A percentile compares a stretch with the other conserved stretches of the same genome.
phyloP scores from a whole-genome alignment of 1,140 invertebrate genomes.

The Hestina assimilis region DNA sequence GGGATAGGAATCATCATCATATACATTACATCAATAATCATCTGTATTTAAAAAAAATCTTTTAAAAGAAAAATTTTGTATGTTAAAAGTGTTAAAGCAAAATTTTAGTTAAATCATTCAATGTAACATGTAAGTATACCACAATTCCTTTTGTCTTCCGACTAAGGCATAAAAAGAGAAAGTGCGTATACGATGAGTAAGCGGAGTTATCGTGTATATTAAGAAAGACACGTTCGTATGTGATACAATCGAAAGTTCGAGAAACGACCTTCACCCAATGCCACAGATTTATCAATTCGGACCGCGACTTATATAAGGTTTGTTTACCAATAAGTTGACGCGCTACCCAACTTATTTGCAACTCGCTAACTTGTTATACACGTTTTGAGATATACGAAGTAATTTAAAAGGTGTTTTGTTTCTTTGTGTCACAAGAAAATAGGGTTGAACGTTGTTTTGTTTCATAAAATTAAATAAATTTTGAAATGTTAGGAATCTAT shows the following conservation, averaged over 20 bases:
- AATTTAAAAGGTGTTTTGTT: background rate
- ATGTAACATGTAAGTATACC: background rate
- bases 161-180: background rate
- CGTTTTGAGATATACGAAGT: background rate
- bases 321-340: conserved; percentile 50
- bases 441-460: background rate
- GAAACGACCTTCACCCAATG: conserved; percentile 61
- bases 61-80: too few species aligned
- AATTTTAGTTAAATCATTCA: background rate
- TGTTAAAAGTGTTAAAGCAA: too few species aligned
- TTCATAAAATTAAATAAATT: too few species aligned
- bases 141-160: too few species aligned
- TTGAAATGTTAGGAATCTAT: too few species aligned
- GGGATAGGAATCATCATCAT: too few species aligned
- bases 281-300: conserved; percentile 37
- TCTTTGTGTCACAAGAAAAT: background rate
- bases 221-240: conserved; percentile 6
- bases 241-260: conserved; percentile 45
- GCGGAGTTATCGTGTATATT: background rate
- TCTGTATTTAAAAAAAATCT: too few species aligned
- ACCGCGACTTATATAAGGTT: conserved; percentile 53
- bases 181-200: background rate
- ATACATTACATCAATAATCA: too few species aligned
- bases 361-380: conserved; percentile 3
- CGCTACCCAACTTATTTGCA: conserved; percentile 20